Percentiles rank a stretch among this genome's conserved stretches.
phyloP scores from a whole-genome alignment of 2,113 vertebrate genomes.

The Octodon degus region DNA sequence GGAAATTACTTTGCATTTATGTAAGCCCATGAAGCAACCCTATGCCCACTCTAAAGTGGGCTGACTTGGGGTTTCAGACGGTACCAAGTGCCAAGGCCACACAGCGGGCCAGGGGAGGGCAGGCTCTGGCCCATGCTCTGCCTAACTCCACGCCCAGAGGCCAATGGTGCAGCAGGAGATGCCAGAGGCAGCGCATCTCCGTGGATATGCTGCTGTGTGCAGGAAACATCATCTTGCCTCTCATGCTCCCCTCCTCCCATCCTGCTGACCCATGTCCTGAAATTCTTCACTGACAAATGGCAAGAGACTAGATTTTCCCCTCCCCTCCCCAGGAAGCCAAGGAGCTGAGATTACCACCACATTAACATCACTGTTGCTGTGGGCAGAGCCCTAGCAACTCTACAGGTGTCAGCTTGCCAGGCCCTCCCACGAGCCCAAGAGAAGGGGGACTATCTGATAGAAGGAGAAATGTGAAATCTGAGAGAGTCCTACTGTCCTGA shows the following conservation, averaged over 20 bases:
- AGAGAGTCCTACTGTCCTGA: not conserved
- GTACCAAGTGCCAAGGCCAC: not conserved
- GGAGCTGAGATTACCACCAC: not conserved
- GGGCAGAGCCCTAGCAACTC: not conserved
- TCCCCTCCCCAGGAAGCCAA: not conserved
- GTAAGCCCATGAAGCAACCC: not conserved
- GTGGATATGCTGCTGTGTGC: fast-evolving
- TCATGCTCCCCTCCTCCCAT: not conserved
- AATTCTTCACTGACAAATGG: not conserved
- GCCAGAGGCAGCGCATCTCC: not conserved
- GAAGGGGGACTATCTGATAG: not conserved
- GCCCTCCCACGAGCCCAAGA: not conserved
- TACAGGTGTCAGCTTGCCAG: not conserved
- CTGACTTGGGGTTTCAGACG: not conserved
- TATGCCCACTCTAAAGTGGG: not conserved
- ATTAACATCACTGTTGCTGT: not conserved
- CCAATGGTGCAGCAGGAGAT: fast-evolving
- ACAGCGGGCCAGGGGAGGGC: not conserved
- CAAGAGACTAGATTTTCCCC: not conserved
- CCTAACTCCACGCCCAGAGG: not conserved
- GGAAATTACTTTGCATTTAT: not conserved
- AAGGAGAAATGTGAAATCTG: not conserved
- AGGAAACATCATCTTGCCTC: not conserved
- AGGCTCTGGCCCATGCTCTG: not conserved
- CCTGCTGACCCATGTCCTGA: not conserved